These are phyloP conservation scores for Leistus spinibarbis DNA, from an alignment of 2,888 invertebrate species.

Conservation along the genomic window DNA sequence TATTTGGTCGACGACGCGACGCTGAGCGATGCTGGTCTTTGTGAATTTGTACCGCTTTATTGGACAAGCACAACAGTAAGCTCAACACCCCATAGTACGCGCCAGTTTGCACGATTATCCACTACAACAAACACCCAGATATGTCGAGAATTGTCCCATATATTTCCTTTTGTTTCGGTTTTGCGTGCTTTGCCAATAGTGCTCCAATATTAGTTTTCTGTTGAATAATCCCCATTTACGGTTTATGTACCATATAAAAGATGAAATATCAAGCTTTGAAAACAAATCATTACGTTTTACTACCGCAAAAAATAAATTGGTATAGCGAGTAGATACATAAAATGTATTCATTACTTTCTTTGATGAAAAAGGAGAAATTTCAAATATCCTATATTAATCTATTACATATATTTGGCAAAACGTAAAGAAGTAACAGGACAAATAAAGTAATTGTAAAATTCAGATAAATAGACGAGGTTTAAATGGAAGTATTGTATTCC, in stretches of 20 bases:
- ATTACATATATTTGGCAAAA: no score
- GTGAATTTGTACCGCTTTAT: constrained; percentile 35
- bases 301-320: no score
- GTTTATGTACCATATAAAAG: neutral
- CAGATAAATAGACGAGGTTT: no score
- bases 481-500: no score
- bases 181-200: neutral
- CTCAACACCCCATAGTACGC: neutral
- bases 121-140: constrained; percentile 5
- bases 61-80: constrained; percentile 19
- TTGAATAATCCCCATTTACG: neutral
- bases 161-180: neutral
- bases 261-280: neutral
- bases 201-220: neutral
- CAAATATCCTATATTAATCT: no score
- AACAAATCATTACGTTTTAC: neutral
- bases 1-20: neutral
- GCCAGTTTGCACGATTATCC: constrained; percentile 1
- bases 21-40: constrained; percentile 26
- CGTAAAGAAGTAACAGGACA: no score
- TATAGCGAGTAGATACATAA: no score
- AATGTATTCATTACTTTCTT: no score
- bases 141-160: constrained; percentile 3
- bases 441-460: no score
- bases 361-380: no score